Percentiles rank a stretch among this genome's conserved stretches.
Evolutionary conservation across 2,113 vertebrate genomes (phyloP).

Genomic region (Atlantisia rogersi): DNA sequence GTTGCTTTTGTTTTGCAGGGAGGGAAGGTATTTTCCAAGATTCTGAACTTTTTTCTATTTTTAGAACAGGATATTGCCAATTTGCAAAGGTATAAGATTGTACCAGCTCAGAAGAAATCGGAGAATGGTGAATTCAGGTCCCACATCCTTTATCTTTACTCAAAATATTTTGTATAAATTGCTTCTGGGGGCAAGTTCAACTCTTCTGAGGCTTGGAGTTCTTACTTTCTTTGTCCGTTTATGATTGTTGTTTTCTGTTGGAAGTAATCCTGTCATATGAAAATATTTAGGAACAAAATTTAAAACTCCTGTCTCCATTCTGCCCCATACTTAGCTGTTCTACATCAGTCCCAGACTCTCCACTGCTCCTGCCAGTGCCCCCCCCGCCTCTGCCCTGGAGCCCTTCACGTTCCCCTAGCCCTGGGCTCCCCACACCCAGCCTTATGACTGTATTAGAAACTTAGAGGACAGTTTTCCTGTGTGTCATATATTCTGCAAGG

Average conservation of each 20-base stretch:
- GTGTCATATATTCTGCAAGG: background rate
- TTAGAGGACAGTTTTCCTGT: background rate
- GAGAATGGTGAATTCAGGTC: background rate
- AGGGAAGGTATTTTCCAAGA: conserved; percentile 14
- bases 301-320: background rate
- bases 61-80: background rate
- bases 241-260: background rate
- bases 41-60: background rate
- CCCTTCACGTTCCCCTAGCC: background rate
- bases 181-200: background rate
- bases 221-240: background rate
- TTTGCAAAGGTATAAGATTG: background rate
- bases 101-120: background rate
- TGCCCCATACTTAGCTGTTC: background rate
- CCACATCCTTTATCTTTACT: background rate
- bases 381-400: background rate
- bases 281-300: background rate
- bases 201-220: background rate
- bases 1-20: background rate
- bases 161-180: background rate
- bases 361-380: background rate
- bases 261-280: background rate
- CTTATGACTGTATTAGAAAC: background rate
- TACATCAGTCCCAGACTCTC: background rate
- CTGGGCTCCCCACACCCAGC: background rate